Evolutionary conservation across 2,113 vertebrate genomes (phyloP).

Genomic region (Oryzias javanicus): DNA sequence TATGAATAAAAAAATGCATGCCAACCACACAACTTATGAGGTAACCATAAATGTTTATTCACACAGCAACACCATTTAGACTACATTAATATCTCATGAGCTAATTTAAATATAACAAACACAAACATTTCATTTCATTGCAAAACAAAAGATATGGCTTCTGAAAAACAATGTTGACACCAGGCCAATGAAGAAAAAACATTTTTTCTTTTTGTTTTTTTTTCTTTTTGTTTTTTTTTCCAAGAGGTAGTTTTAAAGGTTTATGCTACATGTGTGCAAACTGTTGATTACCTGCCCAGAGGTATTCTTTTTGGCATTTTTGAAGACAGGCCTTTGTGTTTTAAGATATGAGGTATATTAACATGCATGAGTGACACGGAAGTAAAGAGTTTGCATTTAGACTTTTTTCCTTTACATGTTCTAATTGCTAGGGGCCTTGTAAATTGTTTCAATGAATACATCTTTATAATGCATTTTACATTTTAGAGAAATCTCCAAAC

Average conservation of each 20-base stretch:
- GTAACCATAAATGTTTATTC: conserved; percentile 11
- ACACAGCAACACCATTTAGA: conserved; percentile 13
- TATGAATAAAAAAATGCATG: neutral
- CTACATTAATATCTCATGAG: neutral
- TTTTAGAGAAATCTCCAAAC: too few relatives aligned
- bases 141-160: conserved; percentile 18
- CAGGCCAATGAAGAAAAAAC: conserved; percentile 10
- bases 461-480: too few relatives aligned
- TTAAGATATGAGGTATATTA: conserved; percentile 41
- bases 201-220: conserved; percentile 21
- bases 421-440: too few relatives aligned
- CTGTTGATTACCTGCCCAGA: conserved; percentile 25
- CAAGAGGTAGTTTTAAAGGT: conserved; percentile 64
- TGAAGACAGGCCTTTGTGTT: conserved; percentile 8
- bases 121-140: neutral
- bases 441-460: too few relatives aligned
- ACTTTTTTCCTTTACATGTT: too few relatives aligned
- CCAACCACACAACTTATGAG: neutral
- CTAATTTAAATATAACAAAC: conserved; percentile 19
- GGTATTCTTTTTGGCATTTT: conserved; percentile 33
- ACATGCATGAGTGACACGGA: conserved; percentile 17
- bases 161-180: conserved; percentile 4
- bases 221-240: conserved; percentile 14
- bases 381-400: neutral
- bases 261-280: conserved; percentile 48